A percentile compares a stretch with the other conserved stretches of the same genome.
Evolutionary conservation across 2,797 vertebrate genomes (phyloP).

Genomic region (Passerculus sandwichensis): DNA sequence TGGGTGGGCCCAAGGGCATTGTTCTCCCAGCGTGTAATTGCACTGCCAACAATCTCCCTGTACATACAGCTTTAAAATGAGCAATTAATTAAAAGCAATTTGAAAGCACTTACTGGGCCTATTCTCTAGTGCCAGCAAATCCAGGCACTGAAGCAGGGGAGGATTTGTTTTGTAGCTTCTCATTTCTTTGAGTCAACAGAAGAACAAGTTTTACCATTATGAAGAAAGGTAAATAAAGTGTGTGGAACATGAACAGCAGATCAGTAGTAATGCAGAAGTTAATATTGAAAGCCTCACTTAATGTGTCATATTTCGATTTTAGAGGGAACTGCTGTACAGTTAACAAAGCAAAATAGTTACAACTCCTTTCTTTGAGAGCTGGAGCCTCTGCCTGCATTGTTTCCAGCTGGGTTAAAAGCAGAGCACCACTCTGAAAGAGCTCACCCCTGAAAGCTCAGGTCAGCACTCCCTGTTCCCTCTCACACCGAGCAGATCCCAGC

Average conservation of each 20-base stretch:
- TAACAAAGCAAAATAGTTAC: not conserved
- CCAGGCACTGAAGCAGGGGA: not conserved
- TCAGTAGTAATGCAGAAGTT: not conserved
- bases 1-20: conserved; percentile 49
- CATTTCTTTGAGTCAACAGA: not conserved
- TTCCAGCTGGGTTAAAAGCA: not conserved
- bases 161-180: not conserved
- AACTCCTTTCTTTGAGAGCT: not conserved
- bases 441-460: not conserved
- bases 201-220: not conserved
- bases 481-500: not conserved
- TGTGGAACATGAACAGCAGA: not conserved
- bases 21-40: conserved; percentile 55
- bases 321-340: not conserved
- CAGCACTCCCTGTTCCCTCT: rapidly evolving
- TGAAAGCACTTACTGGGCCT: conserved; percentile 36
- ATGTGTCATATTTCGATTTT: not conserved
- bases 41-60: conserved; percentile 46
- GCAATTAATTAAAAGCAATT: conserved; percentile 67
- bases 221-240: not conserved
- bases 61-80: conserved; percentile 30
- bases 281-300: not conserved
- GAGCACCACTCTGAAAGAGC: not conserved
- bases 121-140: conserved; percentile 1
- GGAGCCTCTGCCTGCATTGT: not conserved